Evolutionary conservation across 2,797 vertebrate genomes (phyloP), one percentile per base, ranked within the genome.

Genomic region (Crypturellus tataupa): DNA sequence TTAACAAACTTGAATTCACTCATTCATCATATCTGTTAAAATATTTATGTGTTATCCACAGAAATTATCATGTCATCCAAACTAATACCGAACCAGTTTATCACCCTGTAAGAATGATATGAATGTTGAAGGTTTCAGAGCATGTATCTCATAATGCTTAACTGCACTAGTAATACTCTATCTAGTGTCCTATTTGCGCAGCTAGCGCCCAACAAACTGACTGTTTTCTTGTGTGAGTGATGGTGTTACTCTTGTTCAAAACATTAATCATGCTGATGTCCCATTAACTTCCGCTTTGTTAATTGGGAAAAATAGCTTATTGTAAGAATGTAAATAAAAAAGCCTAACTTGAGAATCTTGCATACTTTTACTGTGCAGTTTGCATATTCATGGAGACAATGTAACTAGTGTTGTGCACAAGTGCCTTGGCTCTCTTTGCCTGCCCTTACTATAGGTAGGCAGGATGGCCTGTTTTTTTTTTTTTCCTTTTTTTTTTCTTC

Each of bases 191-290:
- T 72, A 0, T 8, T 29, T 47, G 82, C 63, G 42, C 49, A 68
- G 35, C 49, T 46, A 42, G 58, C 13, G 42, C 27, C 40, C 31
- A 60, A 62, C 35, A 63, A 86, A 84, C 53, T 39, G 5, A 56
- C 88, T 37, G 47, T 90, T 85, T 89, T 81, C 72, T 80, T 80
- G 23, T 77, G 56, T 83, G 79, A 90, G 76, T 90, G 78, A 12
- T 24, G 20, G 21, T 60, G 55, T 88, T 84, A 49, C 51, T 16
- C 13, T 67, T 89, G 33, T 81, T n/a, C 39, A 79, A 84, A 87
- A 67, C 11, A 3, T 47, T 53, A 81, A 79, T 81, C 31, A 46
- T 56, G 47, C 23, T 82, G 27, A 60, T 72, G 35, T 77, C 35
- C n/a, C 23, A 29, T 56, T 55, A 67, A 79, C 25, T 37, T 64